These are phyloP conservation scores for Conger conger DNA, from an alignment of 2,113 vertebrate species.

Conservation along the genomic window DNA sequence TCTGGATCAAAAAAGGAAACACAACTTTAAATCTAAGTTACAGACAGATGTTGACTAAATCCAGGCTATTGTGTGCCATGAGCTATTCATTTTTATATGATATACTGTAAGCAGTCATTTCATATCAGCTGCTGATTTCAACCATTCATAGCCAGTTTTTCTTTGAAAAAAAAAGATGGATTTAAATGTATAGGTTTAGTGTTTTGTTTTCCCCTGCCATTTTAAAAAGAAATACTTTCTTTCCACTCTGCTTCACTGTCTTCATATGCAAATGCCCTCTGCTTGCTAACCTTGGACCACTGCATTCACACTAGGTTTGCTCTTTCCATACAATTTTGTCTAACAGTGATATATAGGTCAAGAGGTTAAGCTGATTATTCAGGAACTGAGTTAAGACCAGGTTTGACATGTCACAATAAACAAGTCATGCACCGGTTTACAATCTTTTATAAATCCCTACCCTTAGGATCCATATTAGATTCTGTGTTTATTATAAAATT, in stretches of 20 bases:
- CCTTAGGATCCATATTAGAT: neutral
- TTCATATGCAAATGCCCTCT: neutral
- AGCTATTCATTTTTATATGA: no score
- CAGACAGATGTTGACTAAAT: no score
- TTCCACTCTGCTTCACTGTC: neutral
- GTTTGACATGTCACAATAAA: neutral
- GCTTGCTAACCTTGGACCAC: neutral
- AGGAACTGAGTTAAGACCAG: neutral
- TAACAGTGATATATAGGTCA: neutral
- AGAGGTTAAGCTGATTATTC: neutral
- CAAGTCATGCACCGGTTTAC: neutral
- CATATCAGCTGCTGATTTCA: no score
- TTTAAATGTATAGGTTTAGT: no score
- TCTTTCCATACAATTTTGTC: neutral
- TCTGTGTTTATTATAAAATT: neutral
- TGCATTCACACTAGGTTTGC: neutral
- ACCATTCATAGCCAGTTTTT: no score
- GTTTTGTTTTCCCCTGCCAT: no score
- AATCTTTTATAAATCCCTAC: neutral
- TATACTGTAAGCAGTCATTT: no score
- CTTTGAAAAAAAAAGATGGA: no score
- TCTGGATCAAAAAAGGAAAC: no score
- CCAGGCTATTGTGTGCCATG: no score
- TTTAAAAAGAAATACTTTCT: neutral
- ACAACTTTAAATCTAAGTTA: no score